Base-by-base conservation (phyloP, 2,888 invertebrate species). In the Arge pagana region DNA sequence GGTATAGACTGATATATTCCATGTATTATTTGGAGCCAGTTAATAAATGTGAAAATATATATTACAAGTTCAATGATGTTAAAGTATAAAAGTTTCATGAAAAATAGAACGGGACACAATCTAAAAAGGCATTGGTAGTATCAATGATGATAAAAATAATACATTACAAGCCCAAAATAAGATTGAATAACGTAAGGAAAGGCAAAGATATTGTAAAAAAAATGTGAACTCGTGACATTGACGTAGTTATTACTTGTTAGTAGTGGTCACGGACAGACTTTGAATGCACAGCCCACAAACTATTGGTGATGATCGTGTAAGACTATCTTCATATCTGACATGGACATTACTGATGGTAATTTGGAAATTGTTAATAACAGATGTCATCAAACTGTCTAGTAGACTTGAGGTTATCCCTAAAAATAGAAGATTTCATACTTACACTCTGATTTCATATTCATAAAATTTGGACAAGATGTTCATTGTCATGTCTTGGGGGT, bases 281-380 rank as follows among this genome's bases (percentile, higher is more conserved):
- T 90, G 88, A 52, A 93, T 79, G 72, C 90, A 90, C 23, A 91
- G 67, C 2, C 92, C 92, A 68, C 87, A 87, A 0, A 89, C 86
- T 62, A 90, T 78, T 3, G 88, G 85, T 54, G 83, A 83, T 33
- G 82, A 82, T 39, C 84, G 85, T 57, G 85, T 84, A 58, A 86
- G 81, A 5, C 82, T 82, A 68, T 92, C 91, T 72, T 92, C 92
- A 66, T 90, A 92, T 57, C 92, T 81, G 52, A 93, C 81, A 74
- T 93, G 92, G 37, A 93, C 83, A 71, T 90, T 89, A 55, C 85
- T 83, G 19, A 92, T 81, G 53, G 85, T 87, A 53, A 92, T 84
- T 79, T 91, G 90, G 37, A 93, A 80, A 71, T 89, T 90, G 71
- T 90, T 90, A 60, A 90, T 82, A 11, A 91, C 84, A 23, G 88